A percentile compares a stretch with the other conserved stretches of the same genome.
Conservation (phyloP, 2,888 invertebrate species). For the Petrolisthes cinctipes region DNA sequence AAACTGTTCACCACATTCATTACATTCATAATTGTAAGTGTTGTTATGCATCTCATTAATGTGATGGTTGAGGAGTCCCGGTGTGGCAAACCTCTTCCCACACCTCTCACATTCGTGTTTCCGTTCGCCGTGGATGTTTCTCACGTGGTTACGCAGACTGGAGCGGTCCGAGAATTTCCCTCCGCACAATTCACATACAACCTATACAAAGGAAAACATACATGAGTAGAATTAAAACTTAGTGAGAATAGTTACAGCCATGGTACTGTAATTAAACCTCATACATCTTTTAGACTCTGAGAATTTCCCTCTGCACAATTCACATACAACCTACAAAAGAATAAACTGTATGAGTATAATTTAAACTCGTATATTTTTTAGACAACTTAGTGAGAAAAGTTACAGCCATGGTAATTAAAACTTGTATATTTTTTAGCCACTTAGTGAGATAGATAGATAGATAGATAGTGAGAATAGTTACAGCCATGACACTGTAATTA, state of each 20-base stretch:
- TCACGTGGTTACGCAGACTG: slow-evolving; percentile 44
- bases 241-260: too few species aligned
- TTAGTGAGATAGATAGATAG: background rate
- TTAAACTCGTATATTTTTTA: too few species aligned
- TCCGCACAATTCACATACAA: slow-evolving; percentile 46
- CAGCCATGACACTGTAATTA: too few species aligned
- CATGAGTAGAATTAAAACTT: background rate
- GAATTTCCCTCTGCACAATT: too few species aligned
- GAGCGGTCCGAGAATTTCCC: slow-evolving; percentile 49
- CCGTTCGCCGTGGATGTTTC: slow-evolving; percentile 46
- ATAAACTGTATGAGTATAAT: too few species aligned
- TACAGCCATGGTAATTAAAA: too few species aligned
- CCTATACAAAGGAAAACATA: background rate
- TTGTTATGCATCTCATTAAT: slow-evolving; percentile 56
- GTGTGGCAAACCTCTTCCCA: slow-evolving; percentile 51
- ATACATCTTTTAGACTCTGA: too few species aligned
- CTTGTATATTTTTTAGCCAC: too few species aligned
- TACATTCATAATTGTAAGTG: slow-evolving; percentile 50
- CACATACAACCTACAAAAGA: too few species aligned
- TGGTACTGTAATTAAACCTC: too few species aligned
- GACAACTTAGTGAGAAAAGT: too few species aligned
- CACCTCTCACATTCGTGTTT: slow-evolving; percentile 46
- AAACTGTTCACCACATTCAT: slow-evolving; percentile 50
- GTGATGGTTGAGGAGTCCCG: slow-evolving; percentile 52
- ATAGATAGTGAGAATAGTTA: too few species aligned